A percentile compares a stretch with the other conserved stretches of the same genome.
phyloP scores from a whole-genome alignment of 1,140 invertebrate species.

The Chymomyza costata region DNA sequence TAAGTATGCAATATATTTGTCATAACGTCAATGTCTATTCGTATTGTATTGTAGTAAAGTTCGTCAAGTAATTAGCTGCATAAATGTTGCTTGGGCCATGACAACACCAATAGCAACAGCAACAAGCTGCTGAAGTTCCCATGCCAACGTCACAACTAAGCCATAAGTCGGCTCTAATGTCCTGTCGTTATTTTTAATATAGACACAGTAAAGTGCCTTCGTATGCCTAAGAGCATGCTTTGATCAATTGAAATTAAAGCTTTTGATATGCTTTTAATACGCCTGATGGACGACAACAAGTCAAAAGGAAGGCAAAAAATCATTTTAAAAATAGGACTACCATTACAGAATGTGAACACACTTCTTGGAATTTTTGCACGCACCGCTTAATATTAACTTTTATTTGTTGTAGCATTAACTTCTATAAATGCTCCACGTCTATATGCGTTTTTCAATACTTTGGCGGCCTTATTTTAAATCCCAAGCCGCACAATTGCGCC shows the following conservation, averaged over 20 bases:
- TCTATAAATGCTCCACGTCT: no score
- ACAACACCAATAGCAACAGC: not conserved
- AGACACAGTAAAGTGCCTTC: not conserved
- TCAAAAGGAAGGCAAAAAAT: no score
- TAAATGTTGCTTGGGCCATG: not conserved
- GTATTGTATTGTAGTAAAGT: conserved; percentile 3
- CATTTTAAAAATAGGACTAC: no score
- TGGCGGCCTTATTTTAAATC: no score
- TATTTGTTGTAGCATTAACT: no score
- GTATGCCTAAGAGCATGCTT: conserved; percentile 13
- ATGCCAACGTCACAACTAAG: not conserved
- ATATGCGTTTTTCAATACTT: no score
- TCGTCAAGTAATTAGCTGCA: not conserved
- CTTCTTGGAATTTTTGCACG: no score
- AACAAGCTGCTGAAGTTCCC: not conserved
- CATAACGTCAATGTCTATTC: not conserved
- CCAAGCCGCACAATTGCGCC: conserved; percentile 51
- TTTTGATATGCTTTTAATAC: conserved; percentile 1
- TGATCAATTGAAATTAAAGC: conserved; percentile 32
- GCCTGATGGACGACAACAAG: no score
- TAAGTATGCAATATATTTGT: conserved; percentile 3
- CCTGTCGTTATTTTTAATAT: conserved; percentile 47
- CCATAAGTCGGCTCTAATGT: conserved; percentile 5
- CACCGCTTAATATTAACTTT: no score
- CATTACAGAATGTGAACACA: no score